Evolutionary conservation across 2,113 vertebrate species (phyloP), one percentile per base, ranked within the genome.

Genomic region (Pedionomus torquatus): DNA sequence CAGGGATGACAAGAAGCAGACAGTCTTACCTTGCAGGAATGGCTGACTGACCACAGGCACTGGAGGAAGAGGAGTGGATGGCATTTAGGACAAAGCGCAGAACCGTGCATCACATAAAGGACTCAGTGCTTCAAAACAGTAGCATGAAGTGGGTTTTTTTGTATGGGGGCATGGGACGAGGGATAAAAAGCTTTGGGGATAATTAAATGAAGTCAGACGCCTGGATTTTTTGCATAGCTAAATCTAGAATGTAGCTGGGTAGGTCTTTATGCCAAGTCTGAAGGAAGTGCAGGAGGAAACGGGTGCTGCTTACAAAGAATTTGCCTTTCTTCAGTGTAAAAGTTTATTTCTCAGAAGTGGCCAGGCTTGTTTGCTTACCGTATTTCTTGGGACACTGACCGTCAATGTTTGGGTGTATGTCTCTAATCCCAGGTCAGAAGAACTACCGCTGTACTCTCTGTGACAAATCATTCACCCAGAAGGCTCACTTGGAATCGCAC

Each of bases 391-490:
- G 44, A 43, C 41, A 10, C 41, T 9, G n/a, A 74, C 21, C 65
- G 71, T 52, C 33, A 6, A 25, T 43, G 37, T 49, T 48, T 64
- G 95, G 80, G 17, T 82, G 49, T 84, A 33, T 0, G 0, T 70
- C 8, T 91, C 60, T 97, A 4, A 74, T 68, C 76, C 25, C 35
- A 99, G 99, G 99, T 90, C 99, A 99, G 97, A 99, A 99, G 98
- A 99, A 99, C 89, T 99, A 99, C 11, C 98, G 98, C 88, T 99
- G 99, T 85, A 98, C 97, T 7, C 98, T 99, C 66, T 99, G 99
- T 10, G 99, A 99, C 95, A 99, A 99, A 90, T 99, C 98, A 0
- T 99, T 99, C 94, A 99, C 99, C 11, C 99, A 99, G 98, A 99
- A 99, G 86, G 99, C 99, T 79, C 99, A 99, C 74, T 97, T 99